A percentile compares a stretch with the other conserved stretches of the same genome.
Evolutionary conservation across 2,113 vertebrate genomes (phyloP).

Genomic region (Forbesichthys papilliferus): DNA sequence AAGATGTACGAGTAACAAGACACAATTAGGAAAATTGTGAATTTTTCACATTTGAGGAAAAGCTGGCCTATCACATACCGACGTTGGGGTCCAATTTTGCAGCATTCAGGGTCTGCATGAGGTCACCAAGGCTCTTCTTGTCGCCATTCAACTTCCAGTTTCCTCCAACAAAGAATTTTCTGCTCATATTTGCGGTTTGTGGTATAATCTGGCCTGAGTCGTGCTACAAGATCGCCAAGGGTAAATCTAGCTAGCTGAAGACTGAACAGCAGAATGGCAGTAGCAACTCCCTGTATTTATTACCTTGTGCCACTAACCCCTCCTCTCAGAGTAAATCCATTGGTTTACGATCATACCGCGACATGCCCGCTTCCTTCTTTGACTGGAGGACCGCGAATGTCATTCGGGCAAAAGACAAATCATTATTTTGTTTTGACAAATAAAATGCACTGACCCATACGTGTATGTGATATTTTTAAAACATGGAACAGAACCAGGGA

Average conservation of each 20-base stretch:
- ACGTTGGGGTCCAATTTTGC: slow-evolving; percentile 86
- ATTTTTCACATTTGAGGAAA: accelerated
- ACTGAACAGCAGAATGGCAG: slow-evolving; percentile 30
- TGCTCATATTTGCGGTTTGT: slow-evolving; percentile 77
- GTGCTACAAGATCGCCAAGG: not conserved
- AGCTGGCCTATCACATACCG: slow-evolving; percentile 72
- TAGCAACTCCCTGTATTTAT: slow-evolving; percentile 58
- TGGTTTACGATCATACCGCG: slow-evolving; percentile 41
- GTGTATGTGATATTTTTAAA: no score
- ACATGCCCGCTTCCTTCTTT: slow-evolving; percentile 40
- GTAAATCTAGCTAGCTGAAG: slow-evolving; percentile 10
- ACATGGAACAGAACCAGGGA: no score
- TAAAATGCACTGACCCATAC: not conserved
- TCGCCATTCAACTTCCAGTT: slow-evolving; percentile 99
- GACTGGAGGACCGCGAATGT: not conserved
- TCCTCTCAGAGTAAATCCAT: slow-evolving; percentile 49
- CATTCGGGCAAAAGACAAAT: not conserved
- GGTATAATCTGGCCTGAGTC: not conserved
- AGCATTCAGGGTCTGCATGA: slow-evolving; percentile 85
- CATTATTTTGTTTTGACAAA: not conserved
- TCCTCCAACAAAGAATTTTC: slow-evolving; percentile 96
- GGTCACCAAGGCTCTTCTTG: slow-evolving; percentile 89
- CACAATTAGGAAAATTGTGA: not conserved
- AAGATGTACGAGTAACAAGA: not conserved
- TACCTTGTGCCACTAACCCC: slow-evolving; percentile 27